Percentiles rank a stretch among this genome's conserved stretches.
Conservation (phyloP, 2,113 vertebrate species). For the Martes martes region DNA sequence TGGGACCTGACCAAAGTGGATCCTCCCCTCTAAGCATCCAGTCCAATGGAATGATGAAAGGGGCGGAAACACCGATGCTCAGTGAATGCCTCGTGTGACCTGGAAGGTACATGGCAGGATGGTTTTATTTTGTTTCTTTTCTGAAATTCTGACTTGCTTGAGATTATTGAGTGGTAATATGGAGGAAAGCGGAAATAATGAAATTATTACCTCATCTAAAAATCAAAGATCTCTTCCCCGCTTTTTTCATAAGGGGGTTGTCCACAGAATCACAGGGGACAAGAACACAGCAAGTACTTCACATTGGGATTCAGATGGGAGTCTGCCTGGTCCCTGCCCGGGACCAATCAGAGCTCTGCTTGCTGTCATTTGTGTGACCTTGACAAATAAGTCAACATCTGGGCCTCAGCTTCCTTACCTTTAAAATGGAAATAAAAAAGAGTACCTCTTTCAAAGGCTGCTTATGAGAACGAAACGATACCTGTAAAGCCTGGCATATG, state of each 20-base stretch:
- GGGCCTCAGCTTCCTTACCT: not conserved
- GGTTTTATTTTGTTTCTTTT: not conserved
- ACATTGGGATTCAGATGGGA: not conserved
- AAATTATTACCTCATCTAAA: not conserved
- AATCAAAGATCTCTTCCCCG: not conserved
- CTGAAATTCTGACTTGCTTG: not conserved
- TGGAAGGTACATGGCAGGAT: not conserved
- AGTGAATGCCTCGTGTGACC: accelerated
- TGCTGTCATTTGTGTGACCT: not conserved
- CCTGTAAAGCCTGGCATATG: not conserved
- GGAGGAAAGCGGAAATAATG: not conserved
- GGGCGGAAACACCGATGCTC: not conserved
- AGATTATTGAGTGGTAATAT: not conserved
- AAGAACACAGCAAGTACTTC: no score
- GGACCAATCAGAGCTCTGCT: not conserved
- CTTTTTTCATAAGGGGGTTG: not conserved
- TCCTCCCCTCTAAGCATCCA: not conserved
- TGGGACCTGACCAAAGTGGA: not conserved
- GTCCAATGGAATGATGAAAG: accelerated
- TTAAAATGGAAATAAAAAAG: not conserved
- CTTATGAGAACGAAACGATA: not conserved
- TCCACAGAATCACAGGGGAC: not conserved
- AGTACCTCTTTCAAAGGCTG: not conserved
- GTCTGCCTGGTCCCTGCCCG: not conserved
- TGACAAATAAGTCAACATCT: not conserved